Evolutionary conservation across 2,113 vertebrate species (phyloP).

Genomic region (Rallus limicola): DNA sequence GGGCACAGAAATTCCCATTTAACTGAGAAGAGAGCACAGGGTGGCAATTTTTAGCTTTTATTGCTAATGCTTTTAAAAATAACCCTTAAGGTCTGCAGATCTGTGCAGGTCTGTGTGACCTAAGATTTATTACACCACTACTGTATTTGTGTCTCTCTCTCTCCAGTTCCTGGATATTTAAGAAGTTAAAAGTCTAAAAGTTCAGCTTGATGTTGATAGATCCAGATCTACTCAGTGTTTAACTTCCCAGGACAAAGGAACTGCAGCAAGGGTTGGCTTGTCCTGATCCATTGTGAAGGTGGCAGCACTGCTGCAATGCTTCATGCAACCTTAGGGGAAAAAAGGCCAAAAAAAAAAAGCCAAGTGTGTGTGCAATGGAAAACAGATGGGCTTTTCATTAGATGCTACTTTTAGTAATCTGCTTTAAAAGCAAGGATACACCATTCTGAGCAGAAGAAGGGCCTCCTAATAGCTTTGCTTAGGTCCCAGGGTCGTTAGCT

Average conservation of each 20-base stretch:
- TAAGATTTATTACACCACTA: neutral
- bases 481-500: neutral
- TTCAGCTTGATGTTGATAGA: neutral
- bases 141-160: neutral
- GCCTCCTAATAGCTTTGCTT: slow-evolving; percentile 20
- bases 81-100: neutral
- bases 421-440: slow-evolving; percentile 38
- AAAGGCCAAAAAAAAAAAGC: neutral
- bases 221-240: neutral
- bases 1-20: neutral
- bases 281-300: neutral
- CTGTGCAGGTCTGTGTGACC: neutral
- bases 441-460: slow-evolving; percentile 11
- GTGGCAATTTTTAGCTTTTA: neutral
- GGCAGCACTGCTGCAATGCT: slow-evolving; percentile 33
- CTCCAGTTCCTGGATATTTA: neutral
- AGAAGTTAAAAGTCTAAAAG: slow-evolving; percentile 7
- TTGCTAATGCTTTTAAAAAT: neutral
- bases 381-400: slow-evolving; percentile 61
- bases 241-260: neutral
- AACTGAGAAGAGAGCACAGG: neutral
- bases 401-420: slow-evolving; percentile 44
- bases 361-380: slow-evolving; percentile 3
- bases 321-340: neutral
- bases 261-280: neutral